Base-by-base conservation (phyloP, 2,113 vertebrate species). In the Dissostichus mawsoni region DNA sequence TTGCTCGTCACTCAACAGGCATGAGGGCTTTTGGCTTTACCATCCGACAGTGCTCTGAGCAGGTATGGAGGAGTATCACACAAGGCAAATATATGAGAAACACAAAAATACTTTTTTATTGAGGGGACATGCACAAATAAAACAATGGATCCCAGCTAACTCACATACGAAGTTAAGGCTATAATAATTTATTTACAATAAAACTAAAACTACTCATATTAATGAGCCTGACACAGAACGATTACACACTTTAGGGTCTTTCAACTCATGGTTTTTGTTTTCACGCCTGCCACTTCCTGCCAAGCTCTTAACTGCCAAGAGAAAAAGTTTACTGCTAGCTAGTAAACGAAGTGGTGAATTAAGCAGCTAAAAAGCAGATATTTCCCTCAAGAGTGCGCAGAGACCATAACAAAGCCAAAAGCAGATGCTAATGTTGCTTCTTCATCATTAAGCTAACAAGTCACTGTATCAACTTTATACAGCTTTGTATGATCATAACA, bases 11-110 rank as follows among this genome's bases (percentile, higher is more conserved):
- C 89, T 98, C 97, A 18, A 98, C 97, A 0, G 97, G 97, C 41
- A 96, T 98, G 87, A 93, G 96, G 68, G 97, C 97, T 1, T 98
- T 98, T 4, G 96, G 97, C 29, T 98, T 98, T 91, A 98, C 97
- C 76, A 93, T 98, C 44, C 95, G 97, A 9, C 97, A 97, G 91
- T 98, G 97, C 89, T 97, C 96, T 59, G 96, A 98, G 89, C 97
- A 98, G 92, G 97, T 98, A 74, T 18, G 77, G 11, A 69, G 52
- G 8, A 59, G 16, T 3, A 13, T 36, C 9, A 52, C 44, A 41
- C 50, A 17, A 63, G 33, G 45, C 5, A 29, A 20, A n/a, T 75
- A 2, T 17, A 16, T 72, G 13, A 83, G 3, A 69, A 20, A 63
- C 57, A 65, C 36, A 69, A 45, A 72, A 29, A 29, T 29, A 29